Conservation (phyloP, 2,888 invertebrate species). For the Thera obeliscata region DNA sequence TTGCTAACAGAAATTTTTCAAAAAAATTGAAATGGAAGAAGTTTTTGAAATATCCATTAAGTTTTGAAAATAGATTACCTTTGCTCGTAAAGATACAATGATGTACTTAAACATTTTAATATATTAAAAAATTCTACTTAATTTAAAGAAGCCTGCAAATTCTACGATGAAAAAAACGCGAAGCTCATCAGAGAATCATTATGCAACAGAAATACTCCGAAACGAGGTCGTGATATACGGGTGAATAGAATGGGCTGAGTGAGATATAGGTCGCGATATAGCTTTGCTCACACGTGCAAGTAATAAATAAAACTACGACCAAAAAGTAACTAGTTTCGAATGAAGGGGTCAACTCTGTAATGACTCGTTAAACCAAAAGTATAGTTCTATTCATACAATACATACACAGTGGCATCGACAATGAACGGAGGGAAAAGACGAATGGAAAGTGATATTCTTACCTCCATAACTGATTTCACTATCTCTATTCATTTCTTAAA, state of each 20-base stretch:
- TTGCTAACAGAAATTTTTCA: neutral
- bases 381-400: neutral
- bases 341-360: neutral
- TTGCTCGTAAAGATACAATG: too few relatives aligned
- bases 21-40: neutral
- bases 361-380: neutral
- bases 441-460: neutral
- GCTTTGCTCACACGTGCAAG: slow-evolving; percentile 45
- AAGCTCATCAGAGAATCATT: slow-evolving; percentile 19
- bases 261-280: slow-evolving; percentile 56
- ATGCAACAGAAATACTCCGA: slow-evolving; percentile 24
- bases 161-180: neutral
- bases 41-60: neutral
- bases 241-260: slow-evolving; percentile 46
- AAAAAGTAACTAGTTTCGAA: slow-evolving; percentile 13
- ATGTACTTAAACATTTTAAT: neutral
- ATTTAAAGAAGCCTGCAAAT: neutral
- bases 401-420: neutral
- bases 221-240: slow-evolving; percentile 50
- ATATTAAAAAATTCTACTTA: neutral
- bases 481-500: too few relatives aligned
- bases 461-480: neutral
- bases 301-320: slow-evolving; percentile 23
- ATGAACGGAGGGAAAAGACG: neutral
- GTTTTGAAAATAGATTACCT: too few relatives aligned